Conservation (phyloP, 2,888 invertebrate genomes). For the Drosophila nr. medialis region DNA sequence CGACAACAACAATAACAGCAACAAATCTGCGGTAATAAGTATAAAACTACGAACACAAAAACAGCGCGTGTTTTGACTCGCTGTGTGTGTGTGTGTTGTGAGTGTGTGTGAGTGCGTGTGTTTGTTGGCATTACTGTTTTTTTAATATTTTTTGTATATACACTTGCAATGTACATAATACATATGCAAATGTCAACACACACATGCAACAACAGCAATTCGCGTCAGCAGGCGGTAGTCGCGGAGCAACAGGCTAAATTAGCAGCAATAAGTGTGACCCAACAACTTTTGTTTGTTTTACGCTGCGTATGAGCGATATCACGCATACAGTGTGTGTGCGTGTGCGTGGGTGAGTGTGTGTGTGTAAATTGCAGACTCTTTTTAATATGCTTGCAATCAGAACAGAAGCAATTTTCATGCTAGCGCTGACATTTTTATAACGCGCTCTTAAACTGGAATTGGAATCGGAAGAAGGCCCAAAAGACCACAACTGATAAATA, state of each 20-base stretch:
- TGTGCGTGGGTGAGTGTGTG: too few relatives aligned
- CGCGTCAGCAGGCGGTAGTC: constrained; percentile 4
- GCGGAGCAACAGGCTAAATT: constrained; percentile 21
- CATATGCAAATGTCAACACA: constrained; percentile 3
- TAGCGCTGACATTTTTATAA: too few relatives aligned
- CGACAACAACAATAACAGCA: background rate
- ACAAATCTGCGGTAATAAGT: constrained; percentile 9
- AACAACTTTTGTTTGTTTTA: constrained; percentile 1
- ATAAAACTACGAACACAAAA: constrained; percentile 10
- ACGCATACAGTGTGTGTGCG: background rate
- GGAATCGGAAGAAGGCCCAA: background rate
- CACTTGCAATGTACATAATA: background rate
- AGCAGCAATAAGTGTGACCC: constrained; percentile 24
- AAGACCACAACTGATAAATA: background rate
- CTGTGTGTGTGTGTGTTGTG: background rate
- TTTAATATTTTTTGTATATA: background rate
- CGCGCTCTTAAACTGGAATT: background rate
- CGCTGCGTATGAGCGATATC: constrained; percentile 39
- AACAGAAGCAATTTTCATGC: background rate
- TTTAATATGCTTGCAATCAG: background rate
- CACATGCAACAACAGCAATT: background rate
- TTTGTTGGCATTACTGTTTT: background rate
- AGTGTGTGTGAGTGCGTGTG: background rate
- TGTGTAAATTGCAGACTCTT: background rate
- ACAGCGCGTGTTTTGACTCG: constrained; percentile 26